Evolutionary conservation across 2,888 invertebrate species (phyloP), one percentile per base, ranked within the genome.

Genomic region (Blomia tropicalis): DNA sequence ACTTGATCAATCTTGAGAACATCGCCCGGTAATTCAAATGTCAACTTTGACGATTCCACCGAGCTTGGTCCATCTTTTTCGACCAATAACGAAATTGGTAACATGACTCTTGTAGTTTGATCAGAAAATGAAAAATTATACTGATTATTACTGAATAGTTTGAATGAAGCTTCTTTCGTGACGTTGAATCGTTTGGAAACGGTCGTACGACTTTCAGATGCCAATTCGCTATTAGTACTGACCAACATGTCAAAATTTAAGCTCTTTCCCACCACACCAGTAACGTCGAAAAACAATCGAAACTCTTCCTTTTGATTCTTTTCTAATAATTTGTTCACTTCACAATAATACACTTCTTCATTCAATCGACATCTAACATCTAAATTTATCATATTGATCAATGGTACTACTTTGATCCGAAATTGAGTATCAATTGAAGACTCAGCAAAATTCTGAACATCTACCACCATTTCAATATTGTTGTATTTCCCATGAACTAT

Each of bases 31-130:
- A 58, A n/a, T 23, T 32, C 14, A n/a, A 58, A 22, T 27, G 44
- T 43, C 14, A 58, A 7, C 3, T 32, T 43, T 23, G 59, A 2
- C 14, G 2, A 3, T 23, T 41, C 25, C 14, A 59, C 43, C 19
- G 56, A 19, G 19, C 60, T 59, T 19, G 60, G 60, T 23, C 60
- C 60, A 5, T 22, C 22, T 31, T 59, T 59, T n/a, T 44, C 41
- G 4, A 59, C 30, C 22, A 44, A n/a, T 53, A 25, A 56, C 14
- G 60, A 44, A 2, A 51, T n/a, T 11, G 30, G 27, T 53, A 59
- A 59, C 2, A 44, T 2, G 22, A 59, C 41, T 25, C 29, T n/a
- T 25, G 44, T 11, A 19, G 58, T 58, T 7, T 31, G 30, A 29
- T 56, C 60, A 30, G 47, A 59, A 31, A 19, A 56, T 4, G 60